Conservation (phyloP, 2,888 invertebrate species). For the Leptinotarsa juncta region DNA sequence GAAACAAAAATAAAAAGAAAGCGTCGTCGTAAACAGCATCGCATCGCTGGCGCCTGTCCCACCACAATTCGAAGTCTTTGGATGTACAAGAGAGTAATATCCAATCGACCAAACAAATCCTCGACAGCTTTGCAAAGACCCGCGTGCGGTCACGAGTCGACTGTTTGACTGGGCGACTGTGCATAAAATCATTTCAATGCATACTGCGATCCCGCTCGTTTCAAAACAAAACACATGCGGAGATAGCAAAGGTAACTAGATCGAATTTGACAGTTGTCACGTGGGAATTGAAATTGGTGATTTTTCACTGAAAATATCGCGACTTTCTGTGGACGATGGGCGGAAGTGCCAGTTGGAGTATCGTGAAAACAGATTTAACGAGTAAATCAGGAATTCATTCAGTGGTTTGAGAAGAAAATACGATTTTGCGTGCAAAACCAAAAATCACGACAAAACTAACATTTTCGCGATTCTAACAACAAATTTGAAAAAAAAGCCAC, state of each 20-base stretch:
- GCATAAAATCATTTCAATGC: conserved; percentile 67
- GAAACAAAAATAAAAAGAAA: conserved; percentile 37
- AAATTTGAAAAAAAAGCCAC: conserved; percentile 11
- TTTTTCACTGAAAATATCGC: conserved; percentile 55
- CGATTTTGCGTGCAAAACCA: neutral
- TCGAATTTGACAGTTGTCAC: conserved; percentile 67
- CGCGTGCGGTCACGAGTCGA: conserved; percentile 27
- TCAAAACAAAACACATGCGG: conserved; percentile 68
- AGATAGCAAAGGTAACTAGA: conserved; percentile 66
- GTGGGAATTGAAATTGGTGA: conserved; percentile 56
- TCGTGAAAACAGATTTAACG: neutral
- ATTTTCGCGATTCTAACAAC: conserved; percentile 1
- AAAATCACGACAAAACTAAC: conserved; percentile 1
- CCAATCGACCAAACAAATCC: conserved; percentile 58
- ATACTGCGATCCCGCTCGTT: conserved; percentile 66
- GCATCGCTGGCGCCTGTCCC: conserved; percentile 63
- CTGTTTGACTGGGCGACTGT: conserved; percentile 60
- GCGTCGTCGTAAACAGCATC: conserved; percentile 60
- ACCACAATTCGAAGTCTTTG: conserved; percentile 58
- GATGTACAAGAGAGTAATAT: conserved; percentile 64
- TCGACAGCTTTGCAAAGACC: conserved; percentile 39
- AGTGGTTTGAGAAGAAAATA: neutral
- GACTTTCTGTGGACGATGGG: conserved; percentile 18
- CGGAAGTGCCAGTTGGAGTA: conserved; percentile 11
- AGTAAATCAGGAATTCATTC: neutral